A percentile compares a stretch with the other conserved stretches of the same genome.
These are phyloP conservation scores for Deroplatys truncata DNA, from an alignment of 2,888 invertebrate genomes.

Conservation along the genomic window DNA sequence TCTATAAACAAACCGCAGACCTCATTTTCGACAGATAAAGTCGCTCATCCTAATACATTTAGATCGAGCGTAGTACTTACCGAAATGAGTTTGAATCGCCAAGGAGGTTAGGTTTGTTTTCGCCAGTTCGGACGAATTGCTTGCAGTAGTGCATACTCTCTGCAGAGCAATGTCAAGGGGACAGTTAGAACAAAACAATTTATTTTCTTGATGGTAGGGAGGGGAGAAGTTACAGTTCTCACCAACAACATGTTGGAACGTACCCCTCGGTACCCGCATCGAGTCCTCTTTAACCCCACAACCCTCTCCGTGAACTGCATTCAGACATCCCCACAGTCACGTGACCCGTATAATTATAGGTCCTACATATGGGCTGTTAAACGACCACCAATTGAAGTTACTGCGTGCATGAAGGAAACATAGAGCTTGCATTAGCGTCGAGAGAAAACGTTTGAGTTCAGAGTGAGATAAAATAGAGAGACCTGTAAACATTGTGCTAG, in stretches of 20 bases:
- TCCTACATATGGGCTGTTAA: slow-evolving; percentile 8
- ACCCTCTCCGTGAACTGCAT: background rate
- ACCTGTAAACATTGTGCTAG: no score
- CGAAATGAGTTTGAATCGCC: no score
- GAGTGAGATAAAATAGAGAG: no score
- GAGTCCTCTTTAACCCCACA: background rate
- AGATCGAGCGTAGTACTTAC: no score
- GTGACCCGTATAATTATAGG: slow-evolving; percentile 8
- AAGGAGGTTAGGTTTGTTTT: no score
- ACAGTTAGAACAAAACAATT: background rate
- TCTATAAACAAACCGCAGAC: no score
- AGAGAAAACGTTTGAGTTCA: no score
- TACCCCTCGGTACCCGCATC: background rate
- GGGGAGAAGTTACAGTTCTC: background rate
- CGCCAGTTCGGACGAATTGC: no score
- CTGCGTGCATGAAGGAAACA: background rate
- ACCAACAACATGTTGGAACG: background rate
- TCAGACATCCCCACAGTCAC: background rate
- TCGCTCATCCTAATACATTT: no score
- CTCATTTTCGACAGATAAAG: no score
- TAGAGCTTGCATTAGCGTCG: background rate
- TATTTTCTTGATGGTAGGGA: background rate
- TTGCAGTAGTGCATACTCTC: no score
- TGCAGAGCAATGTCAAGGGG: background rate
- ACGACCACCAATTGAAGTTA: background rate